Conservation (phyloP, 2,797 vertebrate species). For the Poecilia picta region DNA sequence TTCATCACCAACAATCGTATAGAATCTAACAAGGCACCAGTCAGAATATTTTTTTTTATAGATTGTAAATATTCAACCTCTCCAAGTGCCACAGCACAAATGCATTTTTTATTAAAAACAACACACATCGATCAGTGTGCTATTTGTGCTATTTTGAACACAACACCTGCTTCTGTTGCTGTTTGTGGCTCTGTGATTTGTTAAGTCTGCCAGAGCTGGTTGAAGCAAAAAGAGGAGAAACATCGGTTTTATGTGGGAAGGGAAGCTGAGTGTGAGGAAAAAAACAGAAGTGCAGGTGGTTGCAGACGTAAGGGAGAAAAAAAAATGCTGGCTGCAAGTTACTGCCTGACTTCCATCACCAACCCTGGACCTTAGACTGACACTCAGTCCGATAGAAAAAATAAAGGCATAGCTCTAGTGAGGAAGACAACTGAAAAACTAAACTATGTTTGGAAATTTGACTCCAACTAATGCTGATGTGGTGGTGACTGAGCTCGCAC, state of each 20-base stretch:
- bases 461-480: conserved; percentile 51
- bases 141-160: conserved; percentile 36
- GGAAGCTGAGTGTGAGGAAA: conserved; percentile 1
- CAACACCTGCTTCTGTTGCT: conserved; percentile 45
- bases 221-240: conserved; percentile 12
- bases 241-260: conserved; percentile 29
- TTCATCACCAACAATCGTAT: neutral
- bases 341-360: conserved; percentile 11
- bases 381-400: neutral
- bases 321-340: conserved; percentile 37
- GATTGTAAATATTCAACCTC: conserved; percentile 16
- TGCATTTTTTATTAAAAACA: neutral
- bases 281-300: conserved; percentile 46
- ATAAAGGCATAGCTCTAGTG: neutral
- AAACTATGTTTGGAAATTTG: conserved; percentile 19
- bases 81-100: conserved; percentile 3
- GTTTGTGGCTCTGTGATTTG: conserved; percentile 33
- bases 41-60: neutral
- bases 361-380: conserved; percentile 28
- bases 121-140: conserved; percentile 16
- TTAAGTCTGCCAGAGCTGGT: conserved; percentile 23
- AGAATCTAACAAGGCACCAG: neutral
- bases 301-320: conserved; percentile 37
- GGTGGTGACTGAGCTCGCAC: conserved; percentile 54
- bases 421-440: conserved; percentile 4